These are phyloP conservation scores for Pelecanus crispus DNA, from an alignment of 2,113 vertebrate species.

Conservation along the genomic window DNA sequence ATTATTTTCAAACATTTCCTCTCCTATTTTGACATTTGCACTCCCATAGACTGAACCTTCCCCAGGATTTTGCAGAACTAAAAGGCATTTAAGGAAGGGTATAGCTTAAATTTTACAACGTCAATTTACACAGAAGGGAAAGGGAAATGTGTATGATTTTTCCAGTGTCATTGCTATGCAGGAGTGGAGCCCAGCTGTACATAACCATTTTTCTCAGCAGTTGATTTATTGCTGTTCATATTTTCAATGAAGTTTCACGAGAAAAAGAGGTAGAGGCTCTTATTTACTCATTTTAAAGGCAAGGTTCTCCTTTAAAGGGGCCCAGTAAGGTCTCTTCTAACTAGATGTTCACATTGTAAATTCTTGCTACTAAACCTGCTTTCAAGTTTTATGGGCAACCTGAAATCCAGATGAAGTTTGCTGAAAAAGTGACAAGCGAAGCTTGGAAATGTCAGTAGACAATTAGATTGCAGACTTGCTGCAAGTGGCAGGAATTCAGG, in stretches of 20 bases:
- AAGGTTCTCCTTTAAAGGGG: background rate
- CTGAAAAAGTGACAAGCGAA: background rate
- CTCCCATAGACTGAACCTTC: background rate
- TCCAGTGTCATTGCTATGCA: background rate
- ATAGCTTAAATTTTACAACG: background rate
- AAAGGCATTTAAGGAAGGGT: background rate
- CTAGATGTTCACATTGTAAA: slow-evolving; percentile 20
- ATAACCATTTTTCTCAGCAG: background rate
- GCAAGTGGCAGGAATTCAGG: background rate
- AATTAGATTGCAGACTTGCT: background rate
- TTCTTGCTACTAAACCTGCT: slow-evolving; percentile 11
- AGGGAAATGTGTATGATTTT: background rate
- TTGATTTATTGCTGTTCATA: slow-evolving; percentile 16
- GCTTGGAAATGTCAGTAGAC: background rate
- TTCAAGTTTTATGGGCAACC: slow-evolving; percentile 8
- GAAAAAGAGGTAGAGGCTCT: background rate
- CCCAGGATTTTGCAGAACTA: background rate
- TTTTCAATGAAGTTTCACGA: background rate
- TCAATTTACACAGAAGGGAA: background rate
- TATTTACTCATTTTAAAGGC: slow-evolving; percentile 6
- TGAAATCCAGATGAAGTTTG: slow-evolving; percentile 26
- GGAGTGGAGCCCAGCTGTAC: background rate
- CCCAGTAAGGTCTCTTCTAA: background rate
- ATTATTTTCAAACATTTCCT: background rate
- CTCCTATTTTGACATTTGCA: background rate